These are phyloP conservation scores for Sceloporus tristichus DNA, from an alignment of 2,113 vertebrate genomes.

Conservation along the genomic window DNA sequence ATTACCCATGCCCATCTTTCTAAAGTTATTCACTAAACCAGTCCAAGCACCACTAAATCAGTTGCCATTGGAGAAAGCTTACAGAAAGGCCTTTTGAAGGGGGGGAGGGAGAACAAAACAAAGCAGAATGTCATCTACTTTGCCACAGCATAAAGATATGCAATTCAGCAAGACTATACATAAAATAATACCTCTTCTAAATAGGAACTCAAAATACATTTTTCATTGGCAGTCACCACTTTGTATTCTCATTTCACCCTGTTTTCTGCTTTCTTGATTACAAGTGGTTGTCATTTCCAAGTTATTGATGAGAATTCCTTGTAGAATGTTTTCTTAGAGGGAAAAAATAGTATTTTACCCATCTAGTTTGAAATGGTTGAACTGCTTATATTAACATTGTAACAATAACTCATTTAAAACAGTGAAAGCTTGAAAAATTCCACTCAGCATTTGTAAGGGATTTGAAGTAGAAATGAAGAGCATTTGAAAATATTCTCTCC, in stretches of 20 bases:
- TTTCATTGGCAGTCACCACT: neutral
- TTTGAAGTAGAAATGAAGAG: neutral
- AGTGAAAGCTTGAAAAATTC: neutral
- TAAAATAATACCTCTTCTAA: neutral
- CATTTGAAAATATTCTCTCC: neutral
- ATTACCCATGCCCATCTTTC: neutral
- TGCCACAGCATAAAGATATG: neutral
- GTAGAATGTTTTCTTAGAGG: neutral
- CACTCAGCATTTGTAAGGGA: rapidly evolving
- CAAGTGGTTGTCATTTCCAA: neutral
- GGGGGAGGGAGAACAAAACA: too few species aligned
- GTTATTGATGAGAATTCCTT: constrained; percentile 10
- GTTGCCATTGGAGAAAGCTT: neutral
- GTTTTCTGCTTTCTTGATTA: neutral
- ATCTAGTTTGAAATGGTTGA: neutral
- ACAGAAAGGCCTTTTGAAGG: neutral
- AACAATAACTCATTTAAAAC: neutral
- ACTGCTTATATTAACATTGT: neutral
- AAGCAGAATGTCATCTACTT: neutral
- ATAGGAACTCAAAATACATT: neutral
- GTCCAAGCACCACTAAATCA: neutral
- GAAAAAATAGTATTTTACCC: neutral
- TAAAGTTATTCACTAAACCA: neutral
- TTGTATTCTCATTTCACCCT: neutral
- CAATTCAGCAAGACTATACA: neutral